A percentile compares a stretch with the other conserved stretches of the same genome.
phyloP scores from a whole-genome alignment of 2,888 invertebrate genomes.

The Callyntrura guangdongensis region DNA sequence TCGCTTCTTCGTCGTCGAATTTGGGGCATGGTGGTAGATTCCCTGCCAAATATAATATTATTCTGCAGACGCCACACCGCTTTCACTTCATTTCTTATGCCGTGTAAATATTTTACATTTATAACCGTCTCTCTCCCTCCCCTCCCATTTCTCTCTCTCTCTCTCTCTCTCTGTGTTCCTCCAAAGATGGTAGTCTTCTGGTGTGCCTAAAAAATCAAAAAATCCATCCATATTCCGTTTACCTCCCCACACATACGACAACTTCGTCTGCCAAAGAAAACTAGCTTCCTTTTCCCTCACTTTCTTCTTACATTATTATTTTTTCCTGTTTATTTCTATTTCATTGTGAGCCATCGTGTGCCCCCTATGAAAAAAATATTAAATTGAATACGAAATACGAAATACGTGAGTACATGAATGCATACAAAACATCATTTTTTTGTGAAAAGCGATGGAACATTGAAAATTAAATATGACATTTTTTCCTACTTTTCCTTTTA shows the following conservation, averaged over 20 bases:
- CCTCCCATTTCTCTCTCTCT: background rate
- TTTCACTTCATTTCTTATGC: conserved; percentile 45
- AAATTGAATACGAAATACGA: background rate
- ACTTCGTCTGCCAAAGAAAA: background rate
- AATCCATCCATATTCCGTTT: conserved; percentile 8
- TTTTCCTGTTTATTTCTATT: conserved; percentile 9
- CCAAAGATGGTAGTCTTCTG: background rate
- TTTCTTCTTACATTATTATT: background rate
- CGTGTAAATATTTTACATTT: conserved; percentile 37
- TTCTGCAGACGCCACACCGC: background rate
- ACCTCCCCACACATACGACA: background rate
- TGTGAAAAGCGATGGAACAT: conserved; percentile 22
- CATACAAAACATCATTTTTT: background rate
- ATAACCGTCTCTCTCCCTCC: background rate
- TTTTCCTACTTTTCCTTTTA: conserved; percentile 41
- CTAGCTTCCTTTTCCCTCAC: background rate
- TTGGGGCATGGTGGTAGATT: background rate
- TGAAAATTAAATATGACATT: conserved; percentile 62
- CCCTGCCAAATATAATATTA: background rate
- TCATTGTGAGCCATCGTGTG: background rate
- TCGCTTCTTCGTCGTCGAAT: background rate
- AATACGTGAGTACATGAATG: background rate
- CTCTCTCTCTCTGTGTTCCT: background rate
- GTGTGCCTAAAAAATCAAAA: background rate
- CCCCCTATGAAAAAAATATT: background rate